Percentiles rank a stretch among this genome's conserved stretches.
These are phyloP conservation scores for Zophobas morio DNA, from an alignment of 1,140 invertebrate genomes.

Conservation along the genomic window DNA sequence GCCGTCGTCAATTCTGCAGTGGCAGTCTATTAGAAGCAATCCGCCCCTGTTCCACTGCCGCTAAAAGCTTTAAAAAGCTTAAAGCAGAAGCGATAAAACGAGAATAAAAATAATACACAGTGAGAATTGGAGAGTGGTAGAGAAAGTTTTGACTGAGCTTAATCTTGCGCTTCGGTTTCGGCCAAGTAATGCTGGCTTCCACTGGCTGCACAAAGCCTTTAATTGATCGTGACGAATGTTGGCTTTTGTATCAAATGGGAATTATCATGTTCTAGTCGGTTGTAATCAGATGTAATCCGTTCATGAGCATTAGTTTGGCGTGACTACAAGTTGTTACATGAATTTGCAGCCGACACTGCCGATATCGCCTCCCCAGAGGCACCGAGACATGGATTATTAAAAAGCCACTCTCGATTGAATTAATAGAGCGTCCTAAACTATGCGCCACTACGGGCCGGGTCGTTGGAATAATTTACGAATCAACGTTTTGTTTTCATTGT, in stretches of 20 bases:
- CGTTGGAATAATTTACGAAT: neutral
- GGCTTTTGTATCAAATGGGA: constrained; percentile 42
- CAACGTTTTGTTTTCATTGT: neutral
- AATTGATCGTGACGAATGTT: constrained; percentile 41
- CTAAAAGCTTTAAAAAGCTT: constrained; percentile 1
- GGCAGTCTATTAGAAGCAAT: constrained; percentile 6
- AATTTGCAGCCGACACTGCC: constrained; percentile 28
- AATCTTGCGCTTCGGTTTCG: constrained; percentile 4
- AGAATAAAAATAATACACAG: neutral
- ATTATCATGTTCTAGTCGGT: constrained; percentile 42
- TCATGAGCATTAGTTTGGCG: constrained; percentile 47
- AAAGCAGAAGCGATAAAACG: neutral
- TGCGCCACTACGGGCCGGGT: neutral
- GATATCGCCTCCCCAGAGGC: constrained; percentile 7
- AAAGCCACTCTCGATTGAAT: neutral
- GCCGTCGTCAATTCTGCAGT: constrained; percentile 8
- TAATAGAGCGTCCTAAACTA: neutral
- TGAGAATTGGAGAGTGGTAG: neutral
- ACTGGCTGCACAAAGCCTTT: constrained; percentile 19
- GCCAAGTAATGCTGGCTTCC: neutral
- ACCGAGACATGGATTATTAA: constrained; percentile 7
- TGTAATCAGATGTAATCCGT: constrained; percentile 47
- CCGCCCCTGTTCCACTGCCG: neutral
- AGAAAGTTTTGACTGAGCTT: neutral
- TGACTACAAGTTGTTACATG: constrained; percentile 45